Conservation (phyloP, 2,888 invertebrate species). For the Mythimna loreyi region DNA sequence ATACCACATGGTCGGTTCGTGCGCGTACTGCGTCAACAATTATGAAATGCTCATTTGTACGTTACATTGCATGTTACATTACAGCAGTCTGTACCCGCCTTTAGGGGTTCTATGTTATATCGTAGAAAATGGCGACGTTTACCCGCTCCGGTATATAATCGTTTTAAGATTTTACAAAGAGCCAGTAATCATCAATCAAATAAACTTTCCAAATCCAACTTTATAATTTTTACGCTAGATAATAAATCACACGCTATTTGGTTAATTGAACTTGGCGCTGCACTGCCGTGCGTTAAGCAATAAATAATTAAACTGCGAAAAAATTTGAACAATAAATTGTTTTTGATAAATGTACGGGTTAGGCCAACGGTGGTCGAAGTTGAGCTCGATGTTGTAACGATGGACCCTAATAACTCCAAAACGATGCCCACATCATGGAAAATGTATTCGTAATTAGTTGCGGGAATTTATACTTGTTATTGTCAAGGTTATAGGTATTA, state of each 20-base stretch:
- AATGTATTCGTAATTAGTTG: slow-evolving; percentile 57
- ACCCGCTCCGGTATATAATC: background rate
- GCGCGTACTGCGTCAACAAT: too few relatives aligned
- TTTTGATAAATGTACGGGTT: slow-evolving; percentile 11
- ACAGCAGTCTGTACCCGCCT: too few relatives aligned
- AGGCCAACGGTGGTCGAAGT: background rate
- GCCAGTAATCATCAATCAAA: background rate
- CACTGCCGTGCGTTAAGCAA: background rate
- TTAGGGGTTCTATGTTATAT: too few relatives aligned
- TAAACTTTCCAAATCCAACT: background rate
- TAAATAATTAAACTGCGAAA: slow-evolving; percentile 10
- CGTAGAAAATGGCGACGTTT: background rate
- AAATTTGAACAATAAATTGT: slow-evolving; percentile 7
- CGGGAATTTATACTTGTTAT: slow-evolving; percentile 37
- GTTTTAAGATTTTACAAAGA: background rate
- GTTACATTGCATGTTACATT: too few relatives aligned
- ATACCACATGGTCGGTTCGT: too few relatives aligned
- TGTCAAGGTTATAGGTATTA: slow-evolving; percentile 50
- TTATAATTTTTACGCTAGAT: background rate
- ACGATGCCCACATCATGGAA: slow-evolving; percentile 34
- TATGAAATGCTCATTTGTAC: too few relatives aligned
- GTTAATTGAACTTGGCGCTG: slow-evolving; percentile 9
- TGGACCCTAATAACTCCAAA: background rate
- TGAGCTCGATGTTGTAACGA: slow-evolving; percentile 6
- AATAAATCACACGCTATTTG: background rate